Base-by-base conservation (phyloP, 2,113 vertebrate genomes). In the Podiceps cristatus region DNA sequence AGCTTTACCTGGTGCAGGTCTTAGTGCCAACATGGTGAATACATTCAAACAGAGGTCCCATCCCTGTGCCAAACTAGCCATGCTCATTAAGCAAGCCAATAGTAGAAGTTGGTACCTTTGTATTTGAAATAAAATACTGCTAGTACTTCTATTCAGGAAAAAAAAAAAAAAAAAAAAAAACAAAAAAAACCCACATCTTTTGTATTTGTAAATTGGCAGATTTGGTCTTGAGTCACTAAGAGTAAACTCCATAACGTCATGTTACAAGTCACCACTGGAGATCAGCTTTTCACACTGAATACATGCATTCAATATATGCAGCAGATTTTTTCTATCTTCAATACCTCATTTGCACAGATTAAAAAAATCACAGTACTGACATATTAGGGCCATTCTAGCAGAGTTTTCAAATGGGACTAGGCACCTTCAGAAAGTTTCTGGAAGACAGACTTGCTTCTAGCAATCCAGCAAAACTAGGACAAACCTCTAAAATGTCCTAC, bases 161-260 rank as follows among this genome's bases (percentile, higher is more conserved):
- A 89, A 91, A 24, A 80, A 89, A 91, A 53, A 91, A 50, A 80
- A 53, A 91, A 50, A 80, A 89, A 91, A 24, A 80, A 89, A 91
- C 22, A 8, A 75, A 60, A 74, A 42, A 67, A 13, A 5, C 44
- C 23, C 47, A n/a, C 62, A n/a, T 71, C 24, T 50, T 85, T 88
- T 45, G 31, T 72, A 50, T 31, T 94, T 67, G 56, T 52, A 78
- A 0, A 2, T 2, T 50, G 71, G n/a, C 62, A 88, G 37, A 82
- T 82, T 75, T 74, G 47, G 23, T 10, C 6, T 58, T 74, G 47
- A 95, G 27, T 62, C 75, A 75, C 29, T 29, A 63, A 33, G 8
- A 81, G 58, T 68, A 69, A 82, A 40, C 20, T 83, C 37, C 3
- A 1, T 50, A 63, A 63, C 5, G 2, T 33, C 29, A 31, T 37